Evolutionary conservation across 2,888 invertebrate species (phyloP), one percentile per base, ranked within the genome.

Genomic region (Leptarthrus brevirostris): DNA sequence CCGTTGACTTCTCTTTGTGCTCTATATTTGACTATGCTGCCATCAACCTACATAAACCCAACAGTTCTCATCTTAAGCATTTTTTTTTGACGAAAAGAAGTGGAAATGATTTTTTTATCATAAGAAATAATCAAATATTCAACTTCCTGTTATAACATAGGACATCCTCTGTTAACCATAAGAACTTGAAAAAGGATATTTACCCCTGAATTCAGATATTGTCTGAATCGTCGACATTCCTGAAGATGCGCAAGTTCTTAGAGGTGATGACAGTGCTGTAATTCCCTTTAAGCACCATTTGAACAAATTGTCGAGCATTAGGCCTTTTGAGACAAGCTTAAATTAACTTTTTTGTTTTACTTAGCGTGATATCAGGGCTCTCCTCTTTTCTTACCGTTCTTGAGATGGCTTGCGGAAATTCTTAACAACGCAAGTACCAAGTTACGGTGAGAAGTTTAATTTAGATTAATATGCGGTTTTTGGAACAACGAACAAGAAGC

Each of bases 41-140:
- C 26, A 8, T 34, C 66, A 30, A n/a, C 12, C 18, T 40, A 40
- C 66, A 5, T 14, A 20, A 22, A 1, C 14, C 18, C 34, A 30
- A 69, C 20, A 34, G 34, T 18, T 22, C 18, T 69, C 52, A 16
- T 20, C n/a, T 49, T 34, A 20, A 69, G 69, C 14, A 49, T 16
- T 69, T 52, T 14, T 30, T 69, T 26, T 6, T 20, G 26, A 24
- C n/a, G 69, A 52, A 34, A 18, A 52, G 69, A 52, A 69, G 52
- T 52, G 52, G 69, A 69, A 52, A 69, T 69, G 52, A 69, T 69
- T 69, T 69, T 69, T 69, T 69, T 69, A 69, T 69, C 69, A 52
- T 34, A 52, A 69, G 69, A 34, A 69, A 49, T 69, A 69, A 69
- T 69, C 69, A 69, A 69, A 69, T 52, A 69, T 69, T 69, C 69